These are phyloP conservation scores for Lepidurus packardi DNA, from an alignment of 1,140 invertebrate genomes.

Conservation along the genomic window DNA sequence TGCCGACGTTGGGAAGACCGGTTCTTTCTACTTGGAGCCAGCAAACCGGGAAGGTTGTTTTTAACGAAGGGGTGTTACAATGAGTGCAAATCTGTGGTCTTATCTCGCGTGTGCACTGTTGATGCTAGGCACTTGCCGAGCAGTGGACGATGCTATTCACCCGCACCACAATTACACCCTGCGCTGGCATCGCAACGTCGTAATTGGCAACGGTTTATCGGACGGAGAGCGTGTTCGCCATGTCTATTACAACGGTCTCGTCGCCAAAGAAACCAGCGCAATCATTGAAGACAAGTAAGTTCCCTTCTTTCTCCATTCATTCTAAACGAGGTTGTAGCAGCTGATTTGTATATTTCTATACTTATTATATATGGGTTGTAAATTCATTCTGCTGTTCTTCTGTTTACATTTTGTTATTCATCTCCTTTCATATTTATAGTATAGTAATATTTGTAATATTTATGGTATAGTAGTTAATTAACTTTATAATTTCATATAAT, in stretches of 20 bases:
- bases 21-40: slow-evolving; percentile 1
- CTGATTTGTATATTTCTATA: neutral
- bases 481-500: too few relatives aligned
- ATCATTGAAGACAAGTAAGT: slow-evolving; percentile 38
- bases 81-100: neutral
- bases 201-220: slow-evolving; percentile 44
- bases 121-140: neutral
- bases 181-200: neutral
- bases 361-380: too few relatives aligned
- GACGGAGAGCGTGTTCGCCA: slow-evolving; percentile 59
- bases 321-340: neutral
- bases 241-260: slow-evolving; percentile 54
- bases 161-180: neutral
- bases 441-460: too few relatives aligned
- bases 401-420: too few relatives aligned
- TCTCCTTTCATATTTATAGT: too few relatives aligned
- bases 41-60: neutral
- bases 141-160: neutral
- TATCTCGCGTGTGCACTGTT: neutral
- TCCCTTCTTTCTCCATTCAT: slow-evolving; percentile 30
- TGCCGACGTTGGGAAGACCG: neutral
- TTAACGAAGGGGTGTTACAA: neutral
- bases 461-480: too few relatives aligned
- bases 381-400: too few relatives aligned
- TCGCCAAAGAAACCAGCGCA: slow-evolving; percentile 58